Evolutionary conservation across 2,888 invertebrate species (phyloP), one percentile per base, ranked within the genome.

Genomic region (Podotricha telesiphe): DNA sequence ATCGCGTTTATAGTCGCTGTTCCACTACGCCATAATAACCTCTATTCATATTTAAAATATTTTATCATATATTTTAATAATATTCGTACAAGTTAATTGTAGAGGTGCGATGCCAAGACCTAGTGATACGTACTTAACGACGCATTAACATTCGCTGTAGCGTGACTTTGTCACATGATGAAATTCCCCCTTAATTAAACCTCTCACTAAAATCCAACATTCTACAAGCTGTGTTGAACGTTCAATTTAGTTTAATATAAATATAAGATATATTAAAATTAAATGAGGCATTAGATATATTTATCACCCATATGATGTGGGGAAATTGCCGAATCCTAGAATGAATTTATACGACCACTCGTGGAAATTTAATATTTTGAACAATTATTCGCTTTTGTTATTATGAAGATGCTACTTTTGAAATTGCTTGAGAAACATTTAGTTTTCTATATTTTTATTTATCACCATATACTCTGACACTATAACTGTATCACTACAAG

Each of bases 141-240:
- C 59, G 59, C 67, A 61, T 67, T 67, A 61, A 61, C 67, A 61
- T 61, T 67, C 59, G 45, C 51, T 67, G 59, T 67, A 67, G 67
- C 59, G 67, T 67, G 59, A 67, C 67, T 67, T 19, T 56, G 65
- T 22, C 58, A 67, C 67, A 45, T 67, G 59, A 67, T 51, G 59
- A 61, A 67, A 67, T 53, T 67, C 51, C 50, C 66, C 59, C 51
- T 53, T 67, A 67, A 67, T 67, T 67, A 67, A 67, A 67, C 59
- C 66, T 51, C 45, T 61, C 42, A 61, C 51, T 67, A 45, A 59
- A 67, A 67, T 67, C 40, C 67, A 61, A 67, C 61, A 67, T 61
- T 67, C 59, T 67, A 34, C 19, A 51, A 42, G 42, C 40, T 17
- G 50, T 28, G 13, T 40, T 34, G 28, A 62, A 62, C 48, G 48